A percentile compares a stretch with the other conserved stretches of the same genome.
These are phyloP conservation scores for Coreius guichenoti DNA, from an alignment of 2,797 vertebrate species.

Conservation along the genomic window DNA sequence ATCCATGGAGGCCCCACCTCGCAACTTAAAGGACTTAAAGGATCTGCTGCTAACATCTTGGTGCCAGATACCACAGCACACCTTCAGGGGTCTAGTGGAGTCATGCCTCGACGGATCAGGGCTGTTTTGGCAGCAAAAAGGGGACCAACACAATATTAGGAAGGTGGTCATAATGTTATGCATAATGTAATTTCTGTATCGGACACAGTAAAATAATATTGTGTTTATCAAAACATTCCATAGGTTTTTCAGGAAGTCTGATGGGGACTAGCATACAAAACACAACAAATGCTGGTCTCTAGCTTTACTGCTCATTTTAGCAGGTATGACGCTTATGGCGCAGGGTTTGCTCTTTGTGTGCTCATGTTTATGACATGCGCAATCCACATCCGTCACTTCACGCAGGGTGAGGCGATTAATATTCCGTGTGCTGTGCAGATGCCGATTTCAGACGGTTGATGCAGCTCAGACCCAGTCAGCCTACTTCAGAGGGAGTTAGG, in stretches of 20 bases:
- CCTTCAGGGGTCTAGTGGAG: too few relatives aligned
- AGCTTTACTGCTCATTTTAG: neutral
- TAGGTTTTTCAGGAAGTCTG: neutral
- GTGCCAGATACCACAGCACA: too few relatives aligned
- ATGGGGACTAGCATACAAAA: neutral
- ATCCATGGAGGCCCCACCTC: too few relatives aligned
- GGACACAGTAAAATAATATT: neutral
- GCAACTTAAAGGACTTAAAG: too few relatives aligned
- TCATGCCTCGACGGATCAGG: too few relatives aligned
- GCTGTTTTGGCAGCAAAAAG: too few relatives aligned
- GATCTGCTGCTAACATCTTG: too few relatives aligned
- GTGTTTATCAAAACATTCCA: neutral
- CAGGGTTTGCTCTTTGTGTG: neutral
- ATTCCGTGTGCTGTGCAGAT: conserved; percentile 39
- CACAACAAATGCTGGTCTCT: neutral
- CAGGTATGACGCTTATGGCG: neutral
- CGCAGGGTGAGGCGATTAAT: conserved; percentile 19
- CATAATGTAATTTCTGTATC: neutral
- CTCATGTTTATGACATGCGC: conserved; percentile 5
- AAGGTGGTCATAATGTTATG: too few relatives aligned
- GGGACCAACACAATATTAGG: too few relatives aligned
- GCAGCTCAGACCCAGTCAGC: conserved; percentile 5
- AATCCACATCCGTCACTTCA: conserved; percentile 30
- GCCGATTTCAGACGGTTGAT: conserved; percentile 30
- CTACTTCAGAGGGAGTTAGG: conserved; percentile 38